Evolutionary conservation across 2,113 vertebrate genomes (phyloP), one percentile per base, ranked within the genome.

Genomic region (Casuarius casuarius): DNA sequence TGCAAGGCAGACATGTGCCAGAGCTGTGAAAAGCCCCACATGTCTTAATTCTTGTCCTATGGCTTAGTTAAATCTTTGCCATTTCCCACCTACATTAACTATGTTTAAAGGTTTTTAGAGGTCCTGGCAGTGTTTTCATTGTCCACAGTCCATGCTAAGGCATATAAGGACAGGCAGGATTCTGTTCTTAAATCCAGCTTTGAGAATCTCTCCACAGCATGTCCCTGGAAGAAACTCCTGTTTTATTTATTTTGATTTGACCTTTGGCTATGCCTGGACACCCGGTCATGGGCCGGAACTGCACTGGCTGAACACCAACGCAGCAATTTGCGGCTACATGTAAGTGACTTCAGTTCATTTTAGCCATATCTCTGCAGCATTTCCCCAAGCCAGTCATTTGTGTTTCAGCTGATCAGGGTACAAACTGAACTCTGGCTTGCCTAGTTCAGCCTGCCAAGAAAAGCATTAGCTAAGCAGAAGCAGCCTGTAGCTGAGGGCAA

Each of bases 391-490:
- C 87, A 89, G 84, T 87, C 92, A 84, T 93, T 79, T 87, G 77
- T 77, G 77, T 75, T 76, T 94, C 95, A 91, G 80, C 94, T 91
- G 91, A 83, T 48, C 1, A 0, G 71, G 49, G 67, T 85, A 89
- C 91, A 89, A 92, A 66, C 59, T 95, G 97, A 95, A 95, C 97
- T 95, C 95, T 88, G 91, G 26, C 92, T 94, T 85, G 81, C 72
- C 72, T 68, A 80, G 75, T 76, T 78, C 59, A 91, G 84, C 78
- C 56, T 94, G 91, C 94, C 92, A 95, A 95, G 79, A 95, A 95
- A 95, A 95, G 89, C 93, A 95, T 95, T 94, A 94, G 93, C 87
- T 93, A 91, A 95, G 91, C 89, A 92, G 87, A 95, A 96, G 74
- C 66, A 92, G 82, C 84, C 90, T 92, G 87, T 65, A 78, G 85